These are phyloP conservation scores for Thamnaconus septentrionalis DNA, from an alignment of 2,113 vertebrate genomes.

Conservation along the genomic window DNA sequence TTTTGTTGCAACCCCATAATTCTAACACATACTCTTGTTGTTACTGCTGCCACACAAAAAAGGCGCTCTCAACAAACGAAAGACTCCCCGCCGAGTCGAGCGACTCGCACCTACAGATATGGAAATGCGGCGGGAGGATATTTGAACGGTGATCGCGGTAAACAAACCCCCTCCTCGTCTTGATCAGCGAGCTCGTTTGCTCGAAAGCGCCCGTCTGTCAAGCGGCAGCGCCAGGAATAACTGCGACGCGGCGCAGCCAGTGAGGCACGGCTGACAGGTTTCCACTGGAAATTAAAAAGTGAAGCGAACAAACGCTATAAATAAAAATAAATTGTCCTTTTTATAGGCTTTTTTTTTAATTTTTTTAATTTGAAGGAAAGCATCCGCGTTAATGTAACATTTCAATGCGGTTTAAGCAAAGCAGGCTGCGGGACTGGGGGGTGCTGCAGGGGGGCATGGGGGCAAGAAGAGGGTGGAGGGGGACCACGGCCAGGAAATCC, in stretches of 20 bases:
- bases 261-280: conserved; percentile 1
- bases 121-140: background rate
- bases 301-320: no score
- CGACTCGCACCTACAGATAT: no score
- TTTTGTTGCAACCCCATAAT: background rate
- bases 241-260: conserved; percentile 11
- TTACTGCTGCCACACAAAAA: no score
- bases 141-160: background rate
- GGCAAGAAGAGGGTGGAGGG: background rate
- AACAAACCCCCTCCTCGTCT: conserved; percentile 23
- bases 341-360: no score
- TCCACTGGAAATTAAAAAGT: background rate
- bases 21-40: no score
- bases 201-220: conserved; percentile 18
- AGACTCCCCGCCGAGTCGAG: no score
- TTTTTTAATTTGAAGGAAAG: no score
- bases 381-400: no score
- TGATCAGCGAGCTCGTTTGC: background rate
- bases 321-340: no score
- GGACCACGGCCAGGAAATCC: conserved; percentile 59
- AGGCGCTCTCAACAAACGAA: no score
- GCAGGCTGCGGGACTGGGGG: conserved; percentile 27
- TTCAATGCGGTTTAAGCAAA: no score
- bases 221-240: conserved; percentile 25
- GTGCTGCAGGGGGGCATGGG: background rate